Conservation (phyloP, 2,113 vertebrate species). For the Dasypus novemcinctus region DNA sequence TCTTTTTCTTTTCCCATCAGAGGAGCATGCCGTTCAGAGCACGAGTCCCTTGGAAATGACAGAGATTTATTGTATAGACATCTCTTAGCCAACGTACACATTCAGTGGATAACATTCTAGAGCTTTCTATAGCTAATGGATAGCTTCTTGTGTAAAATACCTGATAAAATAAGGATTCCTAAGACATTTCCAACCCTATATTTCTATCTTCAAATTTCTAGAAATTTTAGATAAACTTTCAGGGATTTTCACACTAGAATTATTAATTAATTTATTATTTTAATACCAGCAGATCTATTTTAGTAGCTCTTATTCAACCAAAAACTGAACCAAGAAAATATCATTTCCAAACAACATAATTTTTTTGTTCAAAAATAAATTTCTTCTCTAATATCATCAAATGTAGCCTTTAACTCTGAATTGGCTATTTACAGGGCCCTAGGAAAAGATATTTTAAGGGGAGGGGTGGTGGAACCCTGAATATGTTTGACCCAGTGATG, state of each 20-base stretch:
- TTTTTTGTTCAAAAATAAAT: not conserved
- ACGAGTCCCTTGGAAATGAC: not conserved
- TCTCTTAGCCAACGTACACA: not conserved
- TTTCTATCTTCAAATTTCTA: not conserved
- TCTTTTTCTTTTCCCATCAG: not conserved
- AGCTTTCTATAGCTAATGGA: not conserved
- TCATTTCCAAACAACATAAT: not conserved
- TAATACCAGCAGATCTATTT: not conserved
- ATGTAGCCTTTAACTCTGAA: not conserved
- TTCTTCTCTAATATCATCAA: not conserved
- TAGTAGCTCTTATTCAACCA: not conserved
- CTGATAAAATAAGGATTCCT: not conserved
- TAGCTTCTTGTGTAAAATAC: not conserved
- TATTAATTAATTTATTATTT: not conserved
- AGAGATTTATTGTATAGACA: not conserved
- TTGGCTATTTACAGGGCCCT: not conserved
- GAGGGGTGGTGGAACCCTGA: not conserved
- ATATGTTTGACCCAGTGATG: not conserved
- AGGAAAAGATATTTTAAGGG: not conserved
- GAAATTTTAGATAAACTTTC: not conserved
- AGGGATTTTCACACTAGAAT: not conserved
- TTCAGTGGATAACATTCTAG: not conserved
- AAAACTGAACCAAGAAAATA: constrained; percentile 11
- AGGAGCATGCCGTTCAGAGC: not conserved
- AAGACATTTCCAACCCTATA: not conserved